Percentiles rank a stretch among this genome's conserved stretches.
Evolutionary conservation across 2,888 invertebrate genomes (phyloP).

Genomic region (Ariolimax columbianus): DNA sequence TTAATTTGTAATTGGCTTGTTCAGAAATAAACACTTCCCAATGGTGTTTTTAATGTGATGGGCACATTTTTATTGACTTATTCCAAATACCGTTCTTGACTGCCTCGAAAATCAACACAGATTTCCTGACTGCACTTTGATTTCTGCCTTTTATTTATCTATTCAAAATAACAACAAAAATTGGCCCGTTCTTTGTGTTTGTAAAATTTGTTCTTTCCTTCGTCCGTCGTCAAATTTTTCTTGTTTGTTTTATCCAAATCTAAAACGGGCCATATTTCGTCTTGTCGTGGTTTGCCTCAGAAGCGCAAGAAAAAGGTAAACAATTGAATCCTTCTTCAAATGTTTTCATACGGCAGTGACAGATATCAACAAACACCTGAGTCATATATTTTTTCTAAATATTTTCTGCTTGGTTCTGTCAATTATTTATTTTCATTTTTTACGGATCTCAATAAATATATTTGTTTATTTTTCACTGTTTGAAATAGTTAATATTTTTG

Average conservation of each 20-base stretch:
- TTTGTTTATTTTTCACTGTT: constrained; percentile 18
- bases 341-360: constrained; percentile 21
- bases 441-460: background rate
- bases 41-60: too few species aligned
- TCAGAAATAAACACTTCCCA: too few species aligned
- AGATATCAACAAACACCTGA: background rate
- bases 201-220: background rate
- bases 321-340: constrained; percentile 7
- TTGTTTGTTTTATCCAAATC: background rate
- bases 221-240: constrained; percentile 4
- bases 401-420: constrained; percentile 24
- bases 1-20: too few species aligned
- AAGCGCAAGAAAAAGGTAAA: constrained; percentile 53
- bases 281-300: constrained; percentile 47
- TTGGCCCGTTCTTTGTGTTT: background rate
- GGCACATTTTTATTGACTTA: background rate
- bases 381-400: constrained; percentile 16
- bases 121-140: background rate
- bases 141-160: background rate
- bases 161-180: background rate
- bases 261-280: constrained; percentile 35
- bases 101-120: background rate
- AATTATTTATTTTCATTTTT: constrained; percentile 10
- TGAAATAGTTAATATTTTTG: constrained; percentile 5
- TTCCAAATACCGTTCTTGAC: background rate